Base-by-base conservation (phyloP, 2,797 vertebrate genomes). In the Labroides dimidiatus region DNA sequence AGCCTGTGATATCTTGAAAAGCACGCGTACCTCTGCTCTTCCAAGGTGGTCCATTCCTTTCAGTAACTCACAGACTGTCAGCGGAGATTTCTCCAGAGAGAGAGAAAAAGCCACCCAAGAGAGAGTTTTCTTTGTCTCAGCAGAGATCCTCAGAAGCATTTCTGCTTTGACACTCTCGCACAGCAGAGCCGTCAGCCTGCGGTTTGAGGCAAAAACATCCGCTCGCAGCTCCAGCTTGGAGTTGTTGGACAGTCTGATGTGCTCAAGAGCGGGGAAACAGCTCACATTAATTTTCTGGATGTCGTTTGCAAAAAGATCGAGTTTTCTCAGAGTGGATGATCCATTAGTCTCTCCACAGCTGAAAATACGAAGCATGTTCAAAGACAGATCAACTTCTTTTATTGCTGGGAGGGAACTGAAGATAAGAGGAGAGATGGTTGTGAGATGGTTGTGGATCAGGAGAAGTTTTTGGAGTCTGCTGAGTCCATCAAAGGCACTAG, bases 201-300 rank as follows among this genome's bases (percentile, higher is more conserved):
- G 52, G 60, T 81, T 81, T 17, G 52, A 81, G 37, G 58, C 57
- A 33, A 84, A 81, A 30, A 3, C 53, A 14, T 76, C 72, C 3
- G 58, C 21, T 19, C 57, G 64, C 17, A 81, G 52, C 54, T 78
- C 43, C 44, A 82, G 45, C 23, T 59, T 8, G n/a, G 78, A 60
- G 72, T 86, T 83, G 57, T 83, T 80, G 48, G 80, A 83, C 30
- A 85, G 41, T 27, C 19, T 30, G 59, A 78, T 73, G 69, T 65
- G 57, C 57, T 58, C 23, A 0, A 85, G 78, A 21, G 59, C 69
- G 7, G 78, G 81, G 19, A 79, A 77, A 37, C 72, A 61, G 62
- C 78, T 84, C 54, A 81, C 65, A 4, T 81, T 74, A 0, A 78
- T 7, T 17, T 2, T 47, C 48, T 27, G 75, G 51, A 78, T 73